These are phyloP conservation scores for Stegophylla sp. DNA, from an alignment of 2,888 invertebrate genomes.

Conservation along the genomic window DNA sequence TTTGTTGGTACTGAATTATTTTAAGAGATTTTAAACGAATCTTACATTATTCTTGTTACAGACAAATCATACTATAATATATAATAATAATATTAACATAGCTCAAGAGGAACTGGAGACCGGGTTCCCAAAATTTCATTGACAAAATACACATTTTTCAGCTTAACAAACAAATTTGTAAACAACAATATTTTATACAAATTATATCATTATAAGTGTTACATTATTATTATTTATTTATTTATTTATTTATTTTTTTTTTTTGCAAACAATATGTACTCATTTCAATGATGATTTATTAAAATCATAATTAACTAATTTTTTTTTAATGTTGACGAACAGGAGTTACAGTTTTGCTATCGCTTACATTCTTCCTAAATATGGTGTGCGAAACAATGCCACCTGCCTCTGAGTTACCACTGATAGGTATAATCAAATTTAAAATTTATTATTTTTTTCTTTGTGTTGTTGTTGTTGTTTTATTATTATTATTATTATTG, in stretches of 20 bases:
- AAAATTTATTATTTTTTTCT: slow-evolving; percentile 55
- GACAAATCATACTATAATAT: background rate
- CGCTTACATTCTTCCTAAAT: slow-evolving; percentile 71
- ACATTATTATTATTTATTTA: background rate
- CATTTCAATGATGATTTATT: slow-evolving; percentile 17
- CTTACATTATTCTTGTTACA: background rate
- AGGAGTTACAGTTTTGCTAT: slow-evolving; percentile 71
- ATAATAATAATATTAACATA: background rate
- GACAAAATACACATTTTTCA: slow-evolving; percentile 45
- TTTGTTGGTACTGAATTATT: background rate
- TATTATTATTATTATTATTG: slow-evolving; percentile 11
- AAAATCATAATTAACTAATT: slow-evolving; percentile 14
- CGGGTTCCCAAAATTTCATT: slow-evolving; percentile 44
- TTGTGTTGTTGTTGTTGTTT: slow-evolving; percentile 41
- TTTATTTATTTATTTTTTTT: slow-evolving; percentile 13
- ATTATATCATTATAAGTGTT: too few species aligned
- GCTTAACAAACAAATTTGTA: slow-evolving; percentile 20
- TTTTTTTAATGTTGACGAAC: slow-evolving; percentile 63
- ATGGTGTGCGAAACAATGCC: slow-evolving; percentile 72
- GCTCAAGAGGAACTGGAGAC: slow-evolving; percentile 55
- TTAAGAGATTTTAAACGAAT: slow-evolving; percentile 1
- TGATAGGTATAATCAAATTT: slow-evolving; percentile 67
- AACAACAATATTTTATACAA: slow-evolving; percentile 22
- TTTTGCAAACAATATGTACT: slow-evolving; percentile 30
- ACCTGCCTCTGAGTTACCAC: slow-evolving; percentile 71